Conservation (phyloP, 2,888 invertebrate species). For the Agrochola lychnidis region DNA sequence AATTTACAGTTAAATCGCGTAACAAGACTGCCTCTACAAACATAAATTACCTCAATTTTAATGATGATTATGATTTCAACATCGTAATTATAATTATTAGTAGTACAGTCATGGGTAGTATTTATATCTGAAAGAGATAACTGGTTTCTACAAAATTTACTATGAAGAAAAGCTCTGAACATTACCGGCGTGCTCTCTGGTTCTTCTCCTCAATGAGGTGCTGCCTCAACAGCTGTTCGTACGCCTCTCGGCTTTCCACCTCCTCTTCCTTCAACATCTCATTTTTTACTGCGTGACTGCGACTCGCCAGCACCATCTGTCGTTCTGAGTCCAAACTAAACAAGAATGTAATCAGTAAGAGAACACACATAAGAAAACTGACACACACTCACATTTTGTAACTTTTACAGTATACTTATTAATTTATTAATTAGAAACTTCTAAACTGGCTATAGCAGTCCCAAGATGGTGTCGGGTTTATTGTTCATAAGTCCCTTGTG, state of each 20-base stretch:
- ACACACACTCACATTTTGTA: not conserved
- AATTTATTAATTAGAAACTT: not conserved
- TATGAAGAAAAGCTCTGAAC: not conserved
- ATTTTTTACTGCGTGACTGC: slow-evolving; percentile 85
- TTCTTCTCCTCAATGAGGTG: slow-evolving; percentile 89
- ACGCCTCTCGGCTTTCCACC: slow-evolving; percentile 81
- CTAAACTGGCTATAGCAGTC: too few species aligned
- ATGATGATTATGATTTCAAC: not conserved
- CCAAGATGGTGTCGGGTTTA: too few species aligned
- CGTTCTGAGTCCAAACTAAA: slow-evolving; percentile 86
- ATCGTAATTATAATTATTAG: not conserved
- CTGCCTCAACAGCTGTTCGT: slow-evolving; percentile 82
- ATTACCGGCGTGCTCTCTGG: slow-evolving; percentile 86
- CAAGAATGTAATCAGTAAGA: not conserved
- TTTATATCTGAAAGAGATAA: not conserved
- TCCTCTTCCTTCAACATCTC: slow-evolving; percentile 89
- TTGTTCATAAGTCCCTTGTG: too few species aligned
- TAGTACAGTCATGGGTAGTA: not conserved
- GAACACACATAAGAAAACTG: not conserved
- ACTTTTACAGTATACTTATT: not conserved
- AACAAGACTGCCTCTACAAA: not conserved
- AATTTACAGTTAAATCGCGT: not conserved
- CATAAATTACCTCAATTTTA: not conserved
- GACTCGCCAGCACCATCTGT: slow-evolving; percentile 88
- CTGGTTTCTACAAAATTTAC: not conserved